Base-by-base conservation (phyloP, 2,113 vertebrate species). In the Cephalopterus ornatus region DNA sequence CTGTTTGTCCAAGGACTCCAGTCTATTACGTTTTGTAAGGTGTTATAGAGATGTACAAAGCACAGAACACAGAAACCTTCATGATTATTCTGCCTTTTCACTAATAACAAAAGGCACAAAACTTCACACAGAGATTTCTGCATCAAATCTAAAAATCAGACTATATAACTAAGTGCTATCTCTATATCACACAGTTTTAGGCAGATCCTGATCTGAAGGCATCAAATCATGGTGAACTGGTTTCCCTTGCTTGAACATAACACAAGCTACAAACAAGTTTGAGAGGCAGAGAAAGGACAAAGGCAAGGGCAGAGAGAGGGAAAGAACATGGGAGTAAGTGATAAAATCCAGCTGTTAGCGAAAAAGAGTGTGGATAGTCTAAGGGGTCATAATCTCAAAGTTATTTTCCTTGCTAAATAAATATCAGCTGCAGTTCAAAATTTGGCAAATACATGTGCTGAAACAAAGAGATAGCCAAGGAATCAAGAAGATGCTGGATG, bases 341-440 rank as follows among this genome's bases (percentile, higher is more conserved):
- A 88, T 47, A 83, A 85, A 92, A 79, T 67, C 19, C 75, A 85
- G 26, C 42, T 88, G 91, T 74, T 77, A 47, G 5, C 58, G 59
- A 93, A 68, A 5, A 58, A 88, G 23, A 67, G 18, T 59, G 46
- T 70, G 59, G 27, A 67, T 76, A 73, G 14, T 59, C 55, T 59
- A 78, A 79, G 22, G 26, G 21, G 13, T 86, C 63, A 77, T 58
- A 93, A 71, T 85, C 14, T 90, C 50, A 85, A 70, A 73, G 70
- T 42, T 66, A 61, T 89, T 95, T 91, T 89, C n/a, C 9, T 79
- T 11, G 8, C 21, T 71, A 85, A 75, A 93, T 82, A 95, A 93
- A 63, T 73, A 85, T 89, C 74, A 83, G 55, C 78, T 88, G 55
- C 50, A 62, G 35, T 73, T 88, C 63, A 77, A 85, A 94, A 63